Evolutionary conservation across 2,888 invertebrate genomes (phyloP).

Genomic region (Ormyrus rosae): DNA sequence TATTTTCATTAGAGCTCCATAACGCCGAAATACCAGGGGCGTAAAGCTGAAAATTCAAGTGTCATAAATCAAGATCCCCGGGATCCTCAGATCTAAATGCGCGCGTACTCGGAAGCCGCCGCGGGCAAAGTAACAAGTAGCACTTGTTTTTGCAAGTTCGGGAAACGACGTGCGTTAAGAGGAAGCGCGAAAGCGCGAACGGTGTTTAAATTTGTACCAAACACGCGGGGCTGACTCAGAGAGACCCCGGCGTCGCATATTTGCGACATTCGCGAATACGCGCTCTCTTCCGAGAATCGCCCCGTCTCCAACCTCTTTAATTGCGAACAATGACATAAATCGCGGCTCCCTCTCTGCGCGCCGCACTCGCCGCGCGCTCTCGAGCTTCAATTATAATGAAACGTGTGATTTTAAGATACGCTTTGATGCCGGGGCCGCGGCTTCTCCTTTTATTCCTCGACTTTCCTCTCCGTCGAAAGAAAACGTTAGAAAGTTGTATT

Average conservation of each 20-base stretch:
- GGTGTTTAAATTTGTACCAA: slow-evolving; percentile 43
- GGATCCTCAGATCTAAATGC: slow-evolving; percentile 13
- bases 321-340: slow-evolving; percentile 44
- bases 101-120: slow-evolving; percentile 1
- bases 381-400: slow-evolving; percentile 35
- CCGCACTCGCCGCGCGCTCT: background rate
- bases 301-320: slow-evolving; percentile 25
- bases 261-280: slow-evolving; percentile 2
- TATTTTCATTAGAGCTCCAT: too few species aligned
- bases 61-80: slow-evolving; percentile 5
- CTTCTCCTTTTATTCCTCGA: background rate
- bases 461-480: background rate
- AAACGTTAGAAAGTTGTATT: background rate
- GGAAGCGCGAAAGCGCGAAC: slow-evolving; percentile 30
- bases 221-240: slow-evolving; percentile 37
- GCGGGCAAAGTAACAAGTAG: slow-evolving; percentile 9
- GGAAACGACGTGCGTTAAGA: slow-evolving; percentile 6
- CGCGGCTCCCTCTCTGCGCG: background rate
- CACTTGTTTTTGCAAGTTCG: slow-evolving; percentile 24
- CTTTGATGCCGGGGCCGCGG: background rate
- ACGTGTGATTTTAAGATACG: slow-evolving; percentile 30
- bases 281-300: slow-evolving; percentile 10
- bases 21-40: too few species aligned
- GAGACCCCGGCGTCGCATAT: background rate
- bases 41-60: too few species aligned